A percentile compares a stretch with the other conserved stretches of the same genome.
phyloP scores from a whole-genome alignment of 2,113 vertebrate genomes.

The Triplophysa dalaica region DNA sequence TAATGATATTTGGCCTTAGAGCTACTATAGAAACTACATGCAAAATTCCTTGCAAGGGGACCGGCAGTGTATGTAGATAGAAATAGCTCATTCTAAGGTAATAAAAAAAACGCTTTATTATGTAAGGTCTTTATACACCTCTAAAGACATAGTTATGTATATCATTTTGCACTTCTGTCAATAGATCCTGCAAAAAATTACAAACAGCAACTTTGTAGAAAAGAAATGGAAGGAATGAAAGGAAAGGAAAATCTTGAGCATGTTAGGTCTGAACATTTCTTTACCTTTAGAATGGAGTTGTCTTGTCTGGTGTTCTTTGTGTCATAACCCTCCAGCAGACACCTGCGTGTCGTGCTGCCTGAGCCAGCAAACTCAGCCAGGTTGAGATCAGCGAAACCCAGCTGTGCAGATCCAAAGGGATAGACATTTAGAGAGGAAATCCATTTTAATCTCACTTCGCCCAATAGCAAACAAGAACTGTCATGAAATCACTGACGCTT shows the following conservation, averaged over 20 bases:
- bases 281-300: slow-evolving; percentile 98
- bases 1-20: too few relatives aligned
- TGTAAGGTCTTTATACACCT: too few relatives aligned
- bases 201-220: too few relatives aligned
- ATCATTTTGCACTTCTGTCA: too few relatives aligned
- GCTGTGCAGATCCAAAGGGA: slow-evolving; percentile 67
- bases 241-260: background rate
- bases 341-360: slow-evolving; percentile 91
- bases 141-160: too few relatives aligned
- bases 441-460: background rate
- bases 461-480: background rate
- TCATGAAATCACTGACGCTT: background rate
- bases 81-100: too few relatives aligned
- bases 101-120: too few relatives aligned
- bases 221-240: background rate
- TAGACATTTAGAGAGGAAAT: slow-evolving; percentile 35
- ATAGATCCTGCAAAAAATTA: too few relatives aligned
- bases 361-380: slow-evolving; percentile 97
- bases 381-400: slow-evolving; percentile 98
- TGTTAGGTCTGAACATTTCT: slow-evolving; percentile 6
- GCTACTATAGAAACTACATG: too few relatives aligned
- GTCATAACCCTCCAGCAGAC: slow-evolving; percentile 97
- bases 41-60: too few relatives aligned
- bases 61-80: too few relatives aligned
- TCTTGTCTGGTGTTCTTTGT: slow-evolving; percentile 98